A percentile compares a stretch with the other conserved stretches of the same genome.
phyloP scores from a whole-genome alignment of 64 coral and sea anemone genomes.

The Porites lutea region DNA sequence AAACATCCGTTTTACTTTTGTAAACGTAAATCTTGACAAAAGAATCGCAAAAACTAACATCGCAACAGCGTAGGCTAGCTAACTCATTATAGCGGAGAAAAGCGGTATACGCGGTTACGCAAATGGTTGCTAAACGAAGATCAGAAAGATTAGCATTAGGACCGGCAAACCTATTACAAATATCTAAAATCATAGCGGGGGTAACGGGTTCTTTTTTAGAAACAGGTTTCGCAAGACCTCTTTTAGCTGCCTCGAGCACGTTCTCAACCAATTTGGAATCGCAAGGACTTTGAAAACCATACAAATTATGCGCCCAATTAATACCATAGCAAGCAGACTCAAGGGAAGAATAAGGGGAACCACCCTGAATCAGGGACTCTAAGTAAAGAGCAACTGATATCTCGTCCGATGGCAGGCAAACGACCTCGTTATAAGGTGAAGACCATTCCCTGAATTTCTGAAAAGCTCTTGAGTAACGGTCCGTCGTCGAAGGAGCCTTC shows the following conservation, averaged over 20 bases:
- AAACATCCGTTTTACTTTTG: constrained; percentile 70
- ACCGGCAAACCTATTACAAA: not conserved
- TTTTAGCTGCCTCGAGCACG: too few species aligned
- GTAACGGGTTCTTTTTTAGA: not conserved
- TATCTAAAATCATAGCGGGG: not conserved
- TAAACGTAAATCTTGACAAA: constrained; percentile 59
- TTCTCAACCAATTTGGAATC: not conserved
- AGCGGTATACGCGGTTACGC: not conserved
- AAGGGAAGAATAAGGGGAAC: constrained; percentile 25
- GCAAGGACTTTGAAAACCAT: constrained; percentile 44
- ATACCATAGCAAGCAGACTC: constrained; percentile 66
- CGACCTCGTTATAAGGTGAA: too few species aligned
- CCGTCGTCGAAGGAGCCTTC: not conserved
- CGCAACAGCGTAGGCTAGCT: constrained; percentile 17
- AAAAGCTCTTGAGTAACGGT: too few species aligned
- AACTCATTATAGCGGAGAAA: constrained; percentile 19
- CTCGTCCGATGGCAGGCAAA: too few species aligned
- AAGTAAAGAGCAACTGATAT: too few species aligned
- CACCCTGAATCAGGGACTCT: too few species aligned
- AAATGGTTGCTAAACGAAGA: not conserved
- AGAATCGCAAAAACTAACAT: constrained; percentile 14
- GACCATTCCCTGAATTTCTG: too few species aligned
- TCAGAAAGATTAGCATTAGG: not conserved
- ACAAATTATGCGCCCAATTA: constrained; percentile 60
- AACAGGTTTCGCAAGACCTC: too few species aligned